Evolutionary conservation across 2,797 vertebrate species (phyloP).

Genomic region (Callimico goeldii): DNA sequence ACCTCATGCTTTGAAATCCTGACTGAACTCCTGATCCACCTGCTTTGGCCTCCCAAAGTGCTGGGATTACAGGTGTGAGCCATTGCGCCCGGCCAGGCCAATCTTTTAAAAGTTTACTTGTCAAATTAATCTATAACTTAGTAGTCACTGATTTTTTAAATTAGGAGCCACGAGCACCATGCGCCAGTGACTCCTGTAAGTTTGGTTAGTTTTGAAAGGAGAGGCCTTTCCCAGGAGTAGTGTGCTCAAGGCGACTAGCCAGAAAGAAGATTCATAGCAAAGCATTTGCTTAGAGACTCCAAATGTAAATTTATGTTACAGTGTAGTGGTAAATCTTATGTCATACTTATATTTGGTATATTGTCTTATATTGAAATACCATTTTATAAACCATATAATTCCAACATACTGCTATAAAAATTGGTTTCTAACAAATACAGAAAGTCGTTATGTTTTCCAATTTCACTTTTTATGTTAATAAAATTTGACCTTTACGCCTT

Average conservation of each 20-base stretch:
- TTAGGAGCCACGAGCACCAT: neutral
- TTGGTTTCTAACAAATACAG: neutral
- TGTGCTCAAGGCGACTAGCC: neutral
- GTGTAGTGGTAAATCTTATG: neutral
- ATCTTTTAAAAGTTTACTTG: neutral
- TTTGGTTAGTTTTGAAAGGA: neutral
- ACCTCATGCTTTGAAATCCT: no score
- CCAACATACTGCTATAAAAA: neutral
- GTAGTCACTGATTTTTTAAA: conserved; percentile 10
- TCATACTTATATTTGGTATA: neutral
- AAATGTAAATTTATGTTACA: neutral
- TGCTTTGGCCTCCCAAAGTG: no score
- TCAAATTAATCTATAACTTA: neutral
- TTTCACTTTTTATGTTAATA: neutral
- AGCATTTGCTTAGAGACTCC: neutral
- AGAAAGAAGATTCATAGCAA: neutral
- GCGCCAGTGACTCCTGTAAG: neutral
- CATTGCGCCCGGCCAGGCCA: neutral
- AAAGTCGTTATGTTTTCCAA: neutral
- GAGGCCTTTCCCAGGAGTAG: neutral
- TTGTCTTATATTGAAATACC: neutral
- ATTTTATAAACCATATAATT: neutral
- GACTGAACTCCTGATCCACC: no score
- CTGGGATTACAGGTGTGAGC: no score
- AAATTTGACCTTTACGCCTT: neutral